Evolutionary conservation across 2,113 vertebrate species (phyloP).

Genomic region (Serilophus lunatus): DNA sequence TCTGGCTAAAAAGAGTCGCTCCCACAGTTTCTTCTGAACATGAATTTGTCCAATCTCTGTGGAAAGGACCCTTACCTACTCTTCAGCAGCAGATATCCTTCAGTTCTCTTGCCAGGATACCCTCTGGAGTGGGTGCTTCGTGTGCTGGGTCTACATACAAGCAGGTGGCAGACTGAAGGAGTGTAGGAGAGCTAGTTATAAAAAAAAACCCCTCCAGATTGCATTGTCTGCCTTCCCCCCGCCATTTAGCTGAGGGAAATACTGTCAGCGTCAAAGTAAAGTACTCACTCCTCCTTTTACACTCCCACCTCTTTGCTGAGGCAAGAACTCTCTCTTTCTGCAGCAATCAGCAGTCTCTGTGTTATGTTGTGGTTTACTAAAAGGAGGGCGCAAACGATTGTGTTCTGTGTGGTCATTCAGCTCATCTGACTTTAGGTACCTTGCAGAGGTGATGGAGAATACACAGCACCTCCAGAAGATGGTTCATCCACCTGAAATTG

Average conservation of each 20-base stretch:
- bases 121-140: neutral
- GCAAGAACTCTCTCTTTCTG: constrained; percentile 14
- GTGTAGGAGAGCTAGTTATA: constrained; percentile 53
- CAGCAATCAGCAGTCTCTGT: neutral
- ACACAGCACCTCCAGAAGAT: neutral
- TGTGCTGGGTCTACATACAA: constrained; percentile 51
- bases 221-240: constrained; percentile 54
- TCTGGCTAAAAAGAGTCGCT: neutral
- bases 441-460: neutral
- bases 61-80: neutral
- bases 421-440: neutral
- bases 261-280: constrained; percentile 35
- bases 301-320: constrained; percentile 51
- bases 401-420: neutral
- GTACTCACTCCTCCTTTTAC: constrained; percentile 33
- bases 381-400: neutral
- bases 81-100: constrained; percentile 9
- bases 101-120: constrained; percentile 14
- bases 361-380: neutral
- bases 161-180: constrained; percentile 65
- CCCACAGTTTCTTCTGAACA: neutral
- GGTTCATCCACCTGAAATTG: neutral
- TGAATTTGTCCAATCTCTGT: neutral
- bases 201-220: constrained; percentile 51
- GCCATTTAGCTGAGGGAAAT: constrained; percentile 20